Base-by-base conservation (phyloP, 1,140 invertebrate genomes). In the Episyrphus balteatus region DNA sequence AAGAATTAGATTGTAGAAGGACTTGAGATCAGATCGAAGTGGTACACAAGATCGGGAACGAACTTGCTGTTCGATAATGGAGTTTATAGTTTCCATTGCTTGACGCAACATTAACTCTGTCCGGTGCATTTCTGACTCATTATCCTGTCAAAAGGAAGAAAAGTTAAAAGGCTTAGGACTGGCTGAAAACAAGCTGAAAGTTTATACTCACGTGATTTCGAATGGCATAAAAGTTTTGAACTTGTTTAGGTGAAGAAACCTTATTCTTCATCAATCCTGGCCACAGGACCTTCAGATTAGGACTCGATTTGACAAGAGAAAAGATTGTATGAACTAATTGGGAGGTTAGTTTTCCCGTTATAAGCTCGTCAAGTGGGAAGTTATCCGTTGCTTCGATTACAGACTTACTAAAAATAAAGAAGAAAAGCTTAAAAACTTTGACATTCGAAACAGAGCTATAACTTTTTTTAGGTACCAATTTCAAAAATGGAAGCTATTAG, bases 1-100 rank as follows among this genome's bases (percentile, higher is more conserved):
- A 1, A 66, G 15, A 1, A 66, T 63, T 3, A 52, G 14, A 5
- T 66, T 48, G 14, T 66, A 66, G 49, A 66, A 66, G 0, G 56
- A 52, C 14, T 47, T 15, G 8, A 66, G 48, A 39, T 63, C 61
- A 0, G 62, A 58, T 0, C 57, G 39, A 13, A 66, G 26, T 0
- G 61, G 55, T 9, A 66, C 44, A 37, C 62, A 66, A 0, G 57
- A 46, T 0, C 56, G 48, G 1, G 51, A 34, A 0, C 50, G 47
- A 30, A 62, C 51, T 33, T 66, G 57, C 5, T 58, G 50, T 0
- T 66, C 63, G 3, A 66, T 59, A 0, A 66, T 60, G 1, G 49
- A 43, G 33, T 55, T 66, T 2, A 66, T 58, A 1, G 61, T 44
- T 12, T 49, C 44, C 50, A 66, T 61, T 0, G 54, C 54, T 7